Conservation (phyloP, 2,113 vertebrate genomes). For the Aramus guarauna region DNA sequence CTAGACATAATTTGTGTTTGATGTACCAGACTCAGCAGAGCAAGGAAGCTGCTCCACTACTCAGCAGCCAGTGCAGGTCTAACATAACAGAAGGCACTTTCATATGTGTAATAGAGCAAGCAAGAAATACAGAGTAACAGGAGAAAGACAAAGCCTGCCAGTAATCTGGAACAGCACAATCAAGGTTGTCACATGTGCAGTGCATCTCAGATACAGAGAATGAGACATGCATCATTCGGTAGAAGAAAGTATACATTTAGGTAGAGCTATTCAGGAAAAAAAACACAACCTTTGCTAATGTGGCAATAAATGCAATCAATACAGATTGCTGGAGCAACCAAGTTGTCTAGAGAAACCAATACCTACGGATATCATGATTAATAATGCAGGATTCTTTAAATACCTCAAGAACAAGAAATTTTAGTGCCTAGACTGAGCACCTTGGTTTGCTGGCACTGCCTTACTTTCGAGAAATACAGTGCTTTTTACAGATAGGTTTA, state of each 20-base stretch:
- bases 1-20: neutral
- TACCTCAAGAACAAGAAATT: neutral
- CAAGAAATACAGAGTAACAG: neutral
- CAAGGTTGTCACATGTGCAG: neutral
- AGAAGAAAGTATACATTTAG: neutral
- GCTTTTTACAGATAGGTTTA: neutral
- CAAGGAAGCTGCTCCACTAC: neutral
- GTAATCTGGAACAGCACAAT: neutral
- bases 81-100: neutral
- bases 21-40: neutral
- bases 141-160: neutral
- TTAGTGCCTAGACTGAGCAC: neutral
- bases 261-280: neutral
- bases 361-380: neutral
- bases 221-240: neutral
- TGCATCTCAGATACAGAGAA: neutral
- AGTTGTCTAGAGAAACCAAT: neutral
- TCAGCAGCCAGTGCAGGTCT: neutral
- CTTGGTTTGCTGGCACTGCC: neutral
- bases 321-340: neutral
- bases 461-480: neutral
- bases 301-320: neutral
- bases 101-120: neutral
- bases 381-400: neutral
- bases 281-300: neutral